phyloP scores from a whole-genome alignment of 2,113 vertebrate genomes.

The Phyllostomus discolor region DNA sequence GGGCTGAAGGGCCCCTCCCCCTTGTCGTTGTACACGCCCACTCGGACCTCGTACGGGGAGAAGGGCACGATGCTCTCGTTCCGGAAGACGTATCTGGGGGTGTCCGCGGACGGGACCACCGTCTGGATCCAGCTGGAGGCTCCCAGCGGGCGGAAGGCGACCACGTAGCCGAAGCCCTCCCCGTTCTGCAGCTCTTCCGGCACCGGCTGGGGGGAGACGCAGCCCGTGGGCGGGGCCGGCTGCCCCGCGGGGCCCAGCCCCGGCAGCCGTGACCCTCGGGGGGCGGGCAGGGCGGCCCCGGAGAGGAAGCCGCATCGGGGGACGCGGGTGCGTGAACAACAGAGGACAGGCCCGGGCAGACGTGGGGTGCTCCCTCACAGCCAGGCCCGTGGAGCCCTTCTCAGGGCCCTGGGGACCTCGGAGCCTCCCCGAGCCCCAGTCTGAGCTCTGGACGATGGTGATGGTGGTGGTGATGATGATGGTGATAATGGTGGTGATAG shows the following conservation, averaged over 20 bases:
- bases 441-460: background rate
- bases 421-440: background rate
- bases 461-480: background rate
- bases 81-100: conserved; percentile 87
- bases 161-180: conserved; percentile 94
- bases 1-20: conserved; percentile 95
- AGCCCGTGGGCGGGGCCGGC: too few species aligned
- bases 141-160: conserved; percentile 90
- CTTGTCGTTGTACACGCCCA: conserved; percentile 94
- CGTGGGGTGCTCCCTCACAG: too few species aligned
- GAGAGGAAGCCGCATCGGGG: too few species aligned
- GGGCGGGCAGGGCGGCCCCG: too few species aligned
- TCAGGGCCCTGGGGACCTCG: background rate
- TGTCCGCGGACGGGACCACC: conserved; percentile 87
- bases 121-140: conserved; percentile 92
- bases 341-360: too few species aligned
- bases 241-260: too few species aligned
- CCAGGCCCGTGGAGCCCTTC: too few species aligned
- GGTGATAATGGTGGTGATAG: background rate
- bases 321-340: too few species aligned
- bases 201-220: conserved; percentile 84
- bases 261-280: too few species aligned
- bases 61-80: conserved; percentile 94
- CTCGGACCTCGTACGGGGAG: conserved; percentile 92
- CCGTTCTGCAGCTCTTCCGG: conserved; percentile 96